phyloP scores from a whole-genome alignment of 2,797 vertebrate genomes.

The Rallus crepitans region DNA sequence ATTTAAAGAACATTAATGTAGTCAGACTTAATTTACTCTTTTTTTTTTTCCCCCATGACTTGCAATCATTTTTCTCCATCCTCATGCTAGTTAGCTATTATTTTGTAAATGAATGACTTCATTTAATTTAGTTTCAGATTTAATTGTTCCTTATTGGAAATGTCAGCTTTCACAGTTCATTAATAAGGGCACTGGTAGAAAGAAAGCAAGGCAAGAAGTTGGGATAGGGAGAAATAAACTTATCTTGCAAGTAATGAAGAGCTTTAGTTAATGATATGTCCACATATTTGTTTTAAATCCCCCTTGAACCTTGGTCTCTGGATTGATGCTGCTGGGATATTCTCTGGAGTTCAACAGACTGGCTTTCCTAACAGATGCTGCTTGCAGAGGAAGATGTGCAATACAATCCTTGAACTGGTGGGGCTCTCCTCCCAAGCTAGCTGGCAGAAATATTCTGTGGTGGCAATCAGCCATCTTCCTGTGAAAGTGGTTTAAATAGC shows the following conservation, averaged over 20 bases:
- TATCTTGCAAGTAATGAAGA: background rate
- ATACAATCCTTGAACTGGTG: background rate
- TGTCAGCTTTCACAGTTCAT: slow-evolving; percentile 76
- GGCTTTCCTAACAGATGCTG: background rate
- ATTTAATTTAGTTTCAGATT: slow-evolving; percentile 68
- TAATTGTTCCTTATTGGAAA: slow-evolving; percentile 77
- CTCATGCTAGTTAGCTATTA: slow-evolving; percentile 64
- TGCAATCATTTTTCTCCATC: slow-evolving; percentile 61
- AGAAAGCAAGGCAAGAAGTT: background rate
- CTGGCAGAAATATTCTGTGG: background rate
- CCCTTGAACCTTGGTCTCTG: background rate
- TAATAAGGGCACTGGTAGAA: slow-evolving; percentile 54
- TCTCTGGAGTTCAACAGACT: background rate
- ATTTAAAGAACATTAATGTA: slow-evolving; percentile 63
- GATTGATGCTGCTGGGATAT: background rate
- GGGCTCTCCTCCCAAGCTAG: background rate
- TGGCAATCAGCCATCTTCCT: background rate
- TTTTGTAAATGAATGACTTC: slow-evolving; percentile 76
- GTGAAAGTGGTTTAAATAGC: background rate
- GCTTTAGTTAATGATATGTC: background rate
- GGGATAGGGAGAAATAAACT: background rate
- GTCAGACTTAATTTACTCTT: slow-evolving; percentile 69
- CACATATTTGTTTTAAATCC: background rate
- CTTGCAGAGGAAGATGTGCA: background rate
- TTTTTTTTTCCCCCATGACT: slow-evolving; percentile 28